Evolutionary conservation across 1,140 invertebrate genomes (phyloP), one percentile per base, ranked within the genome.

Genomic region (Tenebrio molitor): DNA sequence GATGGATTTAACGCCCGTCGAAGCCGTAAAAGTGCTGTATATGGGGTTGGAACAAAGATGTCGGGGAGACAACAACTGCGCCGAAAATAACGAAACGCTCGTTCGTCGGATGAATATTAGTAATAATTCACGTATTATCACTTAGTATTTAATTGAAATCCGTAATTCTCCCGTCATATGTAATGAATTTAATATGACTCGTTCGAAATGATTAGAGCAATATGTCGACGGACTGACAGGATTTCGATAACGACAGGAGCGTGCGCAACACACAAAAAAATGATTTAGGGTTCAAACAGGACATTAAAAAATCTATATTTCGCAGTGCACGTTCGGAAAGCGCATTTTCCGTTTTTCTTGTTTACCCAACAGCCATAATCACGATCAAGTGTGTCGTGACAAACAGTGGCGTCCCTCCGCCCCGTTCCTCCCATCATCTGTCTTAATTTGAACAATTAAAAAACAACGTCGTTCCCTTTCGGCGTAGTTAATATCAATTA

Each of bases 401-500:
- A 33, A 33, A 33, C n/a, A 29, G 21, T 58, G 50, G 10, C 50
- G 50, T 58, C 16, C 1, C 23, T 39, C 2, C 21, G 23, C 50
- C n/a, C 23, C n/a, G 6, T 23, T 19, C 21, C 6, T 0, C n/a
- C 50, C 50, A 58, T 58, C 50, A 58, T 58, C 23, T 58, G 23
- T 58, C 23, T 58, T 58, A 58, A 58, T 58, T 58, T 25, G 7
- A 58, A 58, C 50, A 58, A 58, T 58, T 58, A 58, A 58, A 58
- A 58, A 58, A 58, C 50, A 58, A 58, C 50, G 50, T 23, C 23
- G 50, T 58, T 58, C 50, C 50, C 50, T 58, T 25, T 58, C 21
- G 50, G 14, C 50, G 50, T 58, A 58, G 50, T 58, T 58, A 58
- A 58, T 58, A 58, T 58, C 50, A 58, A 58, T 58, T 58, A 58